Conservation (phyloP, 2,797 vertebrate genomes). For the Eospalax fontanierii region DNA sequence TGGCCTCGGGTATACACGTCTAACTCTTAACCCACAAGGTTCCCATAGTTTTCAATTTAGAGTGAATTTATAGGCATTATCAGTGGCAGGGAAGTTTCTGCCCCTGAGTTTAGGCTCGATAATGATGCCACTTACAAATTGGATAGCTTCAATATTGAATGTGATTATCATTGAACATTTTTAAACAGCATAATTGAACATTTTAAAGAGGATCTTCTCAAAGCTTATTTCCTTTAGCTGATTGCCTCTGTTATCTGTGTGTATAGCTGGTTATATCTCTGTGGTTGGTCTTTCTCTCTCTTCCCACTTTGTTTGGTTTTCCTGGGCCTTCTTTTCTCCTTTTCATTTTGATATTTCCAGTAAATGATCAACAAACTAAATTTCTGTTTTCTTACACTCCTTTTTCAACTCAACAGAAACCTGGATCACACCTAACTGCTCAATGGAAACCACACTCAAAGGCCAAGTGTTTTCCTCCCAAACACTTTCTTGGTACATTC, state of each 20-base stretch:
- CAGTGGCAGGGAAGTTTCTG: not conserved
- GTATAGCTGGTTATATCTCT: not conserved
- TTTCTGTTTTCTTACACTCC: conserved; percentile 13
- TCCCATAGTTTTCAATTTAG: conserved; percentile 39
- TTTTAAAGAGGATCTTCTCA: not conserved
- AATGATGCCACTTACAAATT: not conserved
- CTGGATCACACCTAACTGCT: not conserved
- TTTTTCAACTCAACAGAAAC: not conserved
- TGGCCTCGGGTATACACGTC: not conserved
- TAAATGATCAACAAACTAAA: not conserved
- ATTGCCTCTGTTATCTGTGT: not conserved
- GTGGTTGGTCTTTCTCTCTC: not conserved
- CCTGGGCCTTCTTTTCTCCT: not conserved
- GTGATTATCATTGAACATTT: not conserved
- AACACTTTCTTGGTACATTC: not conserved
- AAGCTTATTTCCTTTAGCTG: not conserved
- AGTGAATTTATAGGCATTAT: conserved; percentile 3
- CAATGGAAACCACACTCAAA: not conserved
- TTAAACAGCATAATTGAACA: not conserved
- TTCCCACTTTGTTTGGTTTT: not conserved
- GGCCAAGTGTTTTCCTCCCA: not conserved
- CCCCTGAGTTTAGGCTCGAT: not conserved
- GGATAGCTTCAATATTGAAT: not conserved
- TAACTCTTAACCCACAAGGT: not conserved
- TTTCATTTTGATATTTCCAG: not conserved